A percentile compares a stretch with the other conserved stretches of the same genome.
phyloP scores from a whole-genome alignment of 1,140 invertebrate genomes.

The Megalopta genalis region DNA sequence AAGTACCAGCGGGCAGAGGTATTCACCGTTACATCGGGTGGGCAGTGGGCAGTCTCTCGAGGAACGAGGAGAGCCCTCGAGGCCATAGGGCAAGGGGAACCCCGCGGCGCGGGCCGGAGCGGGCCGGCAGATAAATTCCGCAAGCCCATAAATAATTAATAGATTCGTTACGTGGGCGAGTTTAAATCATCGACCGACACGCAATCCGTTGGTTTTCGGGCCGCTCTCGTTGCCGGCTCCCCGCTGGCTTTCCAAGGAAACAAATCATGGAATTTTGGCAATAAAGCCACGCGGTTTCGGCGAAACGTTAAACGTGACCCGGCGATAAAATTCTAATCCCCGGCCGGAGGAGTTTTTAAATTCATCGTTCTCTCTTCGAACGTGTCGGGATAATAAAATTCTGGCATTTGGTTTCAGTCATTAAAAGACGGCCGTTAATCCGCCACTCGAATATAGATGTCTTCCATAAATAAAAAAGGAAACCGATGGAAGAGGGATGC shows the following conservation, averaged over 20 bases:
- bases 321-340: constrained; percentile 34
- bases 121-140: constrained; percentile 68
- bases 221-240: constrained; percentile 37
- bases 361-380: not conserved
- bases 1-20: not conserved
- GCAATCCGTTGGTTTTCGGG: constrained; percentile 61
- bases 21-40: constrained; percentile 58
- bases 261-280: constrained; percentile 59
- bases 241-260: constrained; percentile 48
- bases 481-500: not conserved
- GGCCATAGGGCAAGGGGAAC: constrained; percentile 58
- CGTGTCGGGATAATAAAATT: constrained; percentile 2
- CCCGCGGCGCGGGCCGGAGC: constrained; percentile 48
- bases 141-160: constrained; percentile 75
- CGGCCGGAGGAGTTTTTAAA: constrained; percentile 1
- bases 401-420: not conserved
- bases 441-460: constrained; percentile 11
- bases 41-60: constrained; percentile 29
- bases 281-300: constrained; percentile 54
- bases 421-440: constrained; percentile 1
- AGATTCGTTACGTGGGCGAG: constrained; percentile 72
- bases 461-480: not conserved
- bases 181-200: constrained; percentile 71
- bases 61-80: constrained; percentile 9
- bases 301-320: constrained; percentile 37